A percentile compares a stretch with the other conserved stretches of the same genome.
Evolutionary conservation across 2,113 vertebrate species (phyloP).

Genomic region (Vanacampus margaritifer): DNA sequence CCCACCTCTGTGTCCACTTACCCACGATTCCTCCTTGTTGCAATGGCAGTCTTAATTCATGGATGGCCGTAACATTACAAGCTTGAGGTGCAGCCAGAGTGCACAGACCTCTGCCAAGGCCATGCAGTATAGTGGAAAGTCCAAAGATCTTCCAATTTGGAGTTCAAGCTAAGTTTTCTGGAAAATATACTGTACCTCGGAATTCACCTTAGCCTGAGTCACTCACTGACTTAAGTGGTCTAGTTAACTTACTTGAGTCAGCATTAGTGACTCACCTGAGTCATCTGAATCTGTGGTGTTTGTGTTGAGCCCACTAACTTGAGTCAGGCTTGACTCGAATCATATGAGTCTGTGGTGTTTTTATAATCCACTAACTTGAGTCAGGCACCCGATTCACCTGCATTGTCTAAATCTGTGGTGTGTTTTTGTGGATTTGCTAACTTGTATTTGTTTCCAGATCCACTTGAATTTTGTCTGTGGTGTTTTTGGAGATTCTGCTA

Average conservation of each 20-base stretch:
- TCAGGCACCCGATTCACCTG: too few relatives aligned
- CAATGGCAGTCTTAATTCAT: slow-evolving; percentile 1
- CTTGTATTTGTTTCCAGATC: too few relatives aligned
- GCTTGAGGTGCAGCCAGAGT: not conserved
- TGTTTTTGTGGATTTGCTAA: too few relatives aligned
- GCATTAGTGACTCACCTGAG: not conserved
- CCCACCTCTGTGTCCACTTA: slow-evolving; percentile 19
- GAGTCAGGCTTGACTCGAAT: too few relatives aligned
- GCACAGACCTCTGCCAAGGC: not conserved
- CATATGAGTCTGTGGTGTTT: too few relatives aligned
- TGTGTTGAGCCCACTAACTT: not conserved
- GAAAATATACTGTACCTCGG: not conserved
- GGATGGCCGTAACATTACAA: not conserved
- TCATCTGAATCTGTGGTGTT: not conserved
- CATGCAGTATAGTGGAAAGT: not conserved
- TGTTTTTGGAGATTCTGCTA: too few relatives aligned
- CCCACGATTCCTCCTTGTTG: slow-evolving; percentile 5
- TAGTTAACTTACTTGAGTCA: not conserved
- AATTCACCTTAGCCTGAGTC: not conserved
- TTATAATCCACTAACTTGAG: too few relatives aligned
- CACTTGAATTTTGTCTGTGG: too few relatives aligned
- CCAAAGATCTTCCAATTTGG: not conserved
- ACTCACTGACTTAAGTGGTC: not conserved
- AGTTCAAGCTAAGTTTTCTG: not conserved
- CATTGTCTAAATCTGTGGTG: too few relatives aligned